Conservation (phyloP, 2,113 vertebrate species). For the Suncus etruscus region DNA sequence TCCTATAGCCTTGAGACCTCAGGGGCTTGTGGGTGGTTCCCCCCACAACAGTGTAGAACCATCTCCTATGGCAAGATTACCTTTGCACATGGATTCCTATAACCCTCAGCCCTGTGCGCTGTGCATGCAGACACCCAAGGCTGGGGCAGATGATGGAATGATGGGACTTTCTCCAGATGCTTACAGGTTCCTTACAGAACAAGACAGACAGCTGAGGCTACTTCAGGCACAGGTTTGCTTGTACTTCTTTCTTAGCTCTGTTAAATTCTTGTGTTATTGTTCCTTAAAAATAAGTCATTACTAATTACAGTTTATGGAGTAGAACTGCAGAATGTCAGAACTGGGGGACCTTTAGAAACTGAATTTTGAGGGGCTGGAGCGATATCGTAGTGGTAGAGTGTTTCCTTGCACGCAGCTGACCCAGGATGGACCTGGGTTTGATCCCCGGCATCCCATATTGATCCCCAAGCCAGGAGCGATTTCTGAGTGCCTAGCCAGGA, state of each 20-base stretch:
- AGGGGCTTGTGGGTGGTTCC: slow-evolving; percentile 76
- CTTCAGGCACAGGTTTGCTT: slow-evolving; percentile 95
- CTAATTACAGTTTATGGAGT: slow-evolving; percentile 21
- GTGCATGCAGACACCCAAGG: slow-evolving; percentile 74
- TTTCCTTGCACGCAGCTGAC: too few species aligned
- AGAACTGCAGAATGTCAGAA: slow-evolving; percentile 39
- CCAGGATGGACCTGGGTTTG: too few species aligned
- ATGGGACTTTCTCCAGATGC: slow-evolving; percentile 90
- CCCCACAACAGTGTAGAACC: slow-evolving; percentile 62
- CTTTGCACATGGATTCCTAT: slow-evolving; percentile 69
- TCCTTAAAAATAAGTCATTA: slow-evolving; percentile 53
- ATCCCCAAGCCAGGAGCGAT: too few species aligned
- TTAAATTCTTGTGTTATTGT: slow-evolving; percentile 53
- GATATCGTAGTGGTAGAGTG: too few species aligned
- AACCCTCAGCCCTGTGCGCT: slow-evolving; percentile 81
- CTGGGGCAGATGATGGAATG: slow-evolving; percentile 83
- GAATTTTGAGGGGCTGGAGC: background rate
- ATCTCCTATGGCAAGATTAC: slow-evolving; percentile 60
- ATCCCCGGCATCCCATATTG: too few species aligned
- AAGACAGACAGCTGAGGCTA: slow-evolving; percentile 94
- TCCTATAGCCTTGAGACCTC: slow-evolving; percentile 77
- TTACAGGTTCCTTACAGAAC: slow-evolving; percentile 92
- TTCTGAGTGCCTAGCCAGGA: too few species aligned
- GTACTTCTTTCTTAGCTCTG: slow-evolving; percentile 52
- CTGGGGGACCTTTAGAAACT: slow-evolving; percentile 10